Base-by-base conservation (phyloP, 2,113 vertebrate genomes). In the Hyaena hyaena region DNA sequence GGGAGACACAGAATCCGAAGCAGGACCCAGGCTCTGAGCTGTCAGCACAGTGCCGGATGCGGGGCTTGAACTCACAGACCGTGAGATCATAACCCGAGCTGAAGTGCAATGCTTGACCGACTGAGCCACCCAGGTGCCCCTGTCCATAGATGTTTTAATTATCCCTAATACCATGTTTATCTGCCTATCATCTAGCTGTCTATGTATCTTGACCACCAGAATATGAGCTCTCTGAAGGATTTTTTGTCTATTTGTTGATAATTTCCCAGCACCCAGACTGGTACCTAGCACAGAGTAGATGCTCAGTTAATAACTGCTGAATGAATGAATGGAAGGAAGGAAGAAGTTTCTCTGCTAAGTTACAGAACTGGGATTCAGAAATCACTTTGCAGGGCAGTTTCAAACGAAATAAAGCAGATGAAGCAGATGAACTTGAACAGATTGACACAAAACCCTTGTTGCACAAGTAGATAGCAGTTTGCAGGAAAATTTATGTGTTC, bases 401-500 rank as follows among this genome's bases (percentile, higher is more conserved):
- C 84, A 86, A 58, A 10, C 50, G 68, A 87, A 79, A 63, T 79
- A 73, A 33, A 76, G 35, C 43, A 33, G 80, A 63, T 69, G 50
- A 33, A 76, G 35, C 43, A 33, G 80, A 63, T 69, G 50, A 55
- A 74, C 17, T 53, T 2, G 14, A 74, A 76, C 45, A 69, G 81
- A 61, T 77, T 33, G 76, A 3, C 39, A n/a, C 45, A 81, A 63
- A 77, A 79, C 28, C 28, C 17, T n/a, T 80, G 69, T 31, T 71
- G 23, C 26, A 16, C 17, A 73, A 50, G 43, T 43, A 63, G 80
- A n/a, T 2, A 33, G 76, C 48, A 50, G 33, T 88, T 50, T 77
- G 93, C 39, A 79, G 92, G 94, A 76, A 93, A 97, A 58, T 86
- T 71, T 79, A 17, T 48, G 58, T 86, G 58, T 96, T 94, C 87